Evolutionary conservation across 23 tunicate genomes (phyloP).

Genomic region (Phallusia fumigata): DNA sequence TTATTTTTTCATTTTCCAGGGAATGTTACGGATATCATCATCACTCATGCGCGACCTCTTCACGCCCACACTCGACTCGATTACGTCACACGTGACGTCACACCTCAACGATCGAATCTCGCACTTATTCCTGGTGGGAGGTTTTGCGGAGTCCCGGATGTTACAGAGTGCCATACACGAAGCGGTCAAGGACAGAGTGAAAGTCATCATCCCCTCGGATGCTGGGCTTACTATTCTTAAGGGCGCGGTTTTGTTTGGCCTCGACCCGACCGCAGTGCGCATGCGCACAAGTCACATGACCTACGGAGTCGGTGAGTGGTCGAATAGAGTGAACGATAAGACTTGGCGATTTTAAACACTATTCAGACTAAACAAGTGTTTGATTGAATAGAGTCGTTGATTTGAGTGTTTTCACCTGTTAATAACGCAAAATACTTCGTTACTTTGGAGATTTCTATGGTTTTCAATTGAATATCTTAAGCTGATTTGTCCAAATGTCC

Average conservation of each 20-base stretch:
- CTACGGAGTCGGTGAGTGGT: slow-evolving; percentile 83
- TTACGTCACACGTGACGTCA: slow-evolving; percentile 66
- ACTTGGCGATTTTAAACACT: no score
- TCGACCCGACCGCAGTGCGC: slow-evolving; percentile 91
- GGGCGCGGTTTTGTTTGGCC: slow-evolving; percentile 90
- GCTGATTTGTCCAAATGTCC: no score
- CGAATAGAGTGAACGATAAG: no score
- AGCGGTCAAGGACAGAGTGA: slow-evolving; percentile 63
- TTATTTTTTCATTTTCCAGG: slow-evolving; percentile 23
- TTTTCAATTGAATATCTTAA: no score
- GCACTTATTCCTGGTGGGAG: slow-evolving; percentile 80
- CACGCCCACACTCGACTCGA: slow-evolving; percentile 67
- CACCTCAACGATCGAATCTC: slow-evolving; percentile 71
- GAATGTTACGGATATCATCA: slow-evolving; percentile 83
- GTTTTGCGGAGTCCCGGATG: slow-evolving; percentile 87
- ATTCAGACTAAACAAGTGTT: no score
- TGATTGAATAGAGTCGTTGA: no score
- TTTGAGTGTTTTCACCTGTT: no score
- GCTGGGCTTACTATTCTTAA: slow-evolving; percentile 83
- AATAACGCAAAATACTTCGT: no score
- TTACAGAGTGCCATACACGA: slow-evolving; percentile 60
- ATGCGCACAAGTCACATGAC: slow-evolving; percentile 93
- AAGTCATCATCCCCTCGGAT: slow-evolving; percentile 80
- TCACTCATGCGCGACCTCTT: slow-evolving; percentile 83
- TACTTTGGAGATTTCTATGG: no score